Evolutionary conservation across 2,113 vertebrate genomes (phyloP), one percentile per base, ranked within the genome.

Genomic region (Tragelaphus imberbis): DNA sequence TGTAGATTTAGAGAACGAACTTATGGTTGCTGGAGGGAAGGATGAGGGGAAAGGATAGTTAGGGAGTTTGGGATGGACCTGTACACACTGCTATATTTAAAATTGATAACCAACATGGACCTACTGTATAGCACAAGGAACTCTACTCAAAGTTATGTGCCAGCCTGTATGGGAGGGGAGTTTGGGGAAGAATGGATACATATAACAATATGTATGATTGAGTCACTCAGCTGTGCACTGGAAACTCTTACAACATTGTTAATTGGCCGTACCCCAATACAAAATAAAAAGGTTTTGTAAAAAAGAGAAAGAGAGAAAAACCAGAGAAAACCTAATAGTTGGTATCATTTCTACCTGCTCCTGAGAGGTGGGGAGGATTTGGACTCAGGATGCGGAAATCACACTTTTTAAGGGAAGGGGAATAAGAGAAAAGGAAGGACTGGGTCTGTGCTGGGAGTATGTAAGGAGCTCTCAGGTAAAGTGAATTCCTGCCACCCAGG

Each of bases 371-470:
- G 33, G 8, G 1, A 61, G 49, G 27, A 56, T 51, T 88, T 13
- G 36, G 65, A 15, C 23, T 92, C 47, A 17, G 7, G 14, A 82
- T 10, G 36, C 0, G 15, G 12, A 61, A 15, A 15, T 68, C 71
- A 44, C 2, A 1, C 10, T 80, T 97, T 28, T 10, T 36, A 40
- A 96, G 23, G 5, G 23, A 75, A 15, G 12, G 2, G 5, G 11
- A n/a, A 13, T 1, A 82, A n/a, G 1, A 88, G 23, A 71, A 89
- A 92, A 47, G 30, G 44, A 84, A 27, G 55, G 6, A 7, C 5
- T 0, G 0, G 27, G 2, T 25, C 49, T 25, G 9, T 49, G 1
- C 6, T 13, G 51, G 6, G 3, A 40, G 0, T 15, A 1, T 80
- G 2, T 21, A 30, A 40, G 40, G 59, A 49, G 65, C 51, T 79